Evolutionary conservation across 2,113 vertebrate species (phyloP).

Genomic region (Ceratotherium simum): DNA sequence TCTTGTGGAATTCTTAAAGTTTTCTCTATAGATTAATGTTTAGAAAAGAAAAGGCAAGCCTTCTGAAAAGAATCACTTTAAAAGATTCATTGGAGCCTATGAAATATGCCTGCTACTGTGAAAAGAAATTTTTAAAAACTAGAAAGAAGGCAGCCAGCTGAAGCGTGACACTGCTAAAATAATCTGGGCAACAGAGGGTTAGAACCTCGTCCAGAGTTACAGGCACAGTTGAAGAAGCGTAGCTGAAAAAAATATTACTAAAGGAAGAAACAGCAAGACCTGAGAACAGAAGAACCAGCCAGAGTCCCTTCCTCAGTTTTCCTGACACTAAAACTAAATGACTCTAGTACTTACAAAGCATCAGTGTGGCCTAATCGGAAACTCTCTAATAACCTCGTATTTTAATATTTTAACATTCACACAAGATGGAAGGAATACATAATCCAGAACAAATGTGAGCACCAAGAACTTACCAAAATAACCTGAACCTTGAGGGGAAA

Average conservation of each 20-base stretch:
- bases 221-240: background rate
- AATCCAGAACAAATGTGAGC: background rate
- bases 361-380: background rate
- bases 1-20: background rate
- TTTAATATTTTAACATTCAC: background rate
- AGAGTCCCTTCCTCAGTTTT: background rate
- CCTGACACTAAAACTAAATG: background rate
- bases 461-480: background rate
- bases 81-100: background rate
- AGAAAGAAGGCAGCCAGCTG: background rate
- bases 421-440: background rate
- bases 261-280: background rate
- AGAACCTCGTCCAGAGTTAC: background rate
- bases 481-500: background rate
- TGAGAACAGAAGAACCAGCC: background rate
- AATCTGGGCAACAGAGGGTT: background rate
- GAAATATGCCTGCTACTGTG: background rate
- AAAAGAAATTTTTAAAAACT: background rate
- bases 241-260: background rate
- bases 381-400: background rate
- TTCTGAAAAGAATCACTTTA: conserved; percentile 27
- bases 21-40: conserved; percentile 35
- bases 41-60: background rate
- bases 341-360: background rate
- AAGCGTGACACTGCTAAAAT: background rate